Conservation (phyloP, 2,113 vertebrate species). For the Erythrocercus mccallii region DNA sequence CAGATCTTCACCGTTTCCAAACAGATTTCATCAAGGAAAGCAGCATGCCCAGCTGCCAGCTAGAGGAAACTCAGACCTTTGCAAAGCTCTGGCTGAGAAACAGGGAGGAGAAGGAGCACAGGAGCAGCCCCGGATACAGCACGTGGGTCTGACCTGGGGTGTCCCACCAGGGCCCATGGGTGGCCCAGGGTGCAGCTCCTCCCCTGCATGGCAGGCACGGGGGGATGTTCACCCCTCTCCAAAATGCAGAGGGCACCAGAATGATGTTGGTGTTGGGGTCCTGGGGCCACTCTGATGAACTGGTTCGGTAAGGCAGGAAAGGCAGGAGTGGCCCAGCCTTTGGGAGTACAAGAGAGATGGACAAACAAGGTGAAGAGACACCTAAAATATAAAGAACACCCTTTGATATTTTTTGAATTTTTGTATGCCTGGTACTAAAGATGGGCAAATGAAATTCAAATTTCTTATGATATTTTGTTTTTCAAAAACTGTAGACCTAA, state of each 20-base stretch:
- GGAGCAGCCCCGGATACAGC: not conserved
- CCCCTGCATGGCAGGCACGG: fast-evolving
- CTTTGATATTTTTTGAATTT: not conserved
- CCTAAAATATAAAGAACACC: not conserved
- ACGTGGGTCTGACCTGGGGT: not conserved
- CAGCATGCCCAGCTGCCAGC: not conserved
- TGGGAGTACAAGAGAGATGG: not conserved
- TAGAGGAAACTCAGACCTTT: not conserved
- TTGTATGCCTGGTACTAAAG: not conserved
- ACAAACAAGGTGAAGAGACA: not conserved
- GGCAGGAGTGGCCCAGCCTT: not conserved
- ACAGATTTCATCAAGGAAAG: not conserved
- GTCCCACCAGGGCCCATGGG: fast-evolving
- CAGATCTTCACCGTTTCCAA: not conserved
- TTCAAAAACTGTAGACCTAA: not conserved
- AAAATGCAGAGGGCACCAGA: not conserved
- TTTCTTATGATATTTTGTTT: not conserved
- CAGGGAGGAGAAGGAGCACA: not conserved
- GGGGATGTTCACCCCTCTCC: not conserved
- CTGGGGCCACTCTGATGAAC: not conserved
- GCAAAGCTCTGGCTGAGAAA: not conserved
- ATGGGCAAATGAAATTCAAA: not conserved
- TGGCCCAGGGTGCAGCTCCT: not conserved
- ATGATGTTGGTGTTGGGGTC: not conserved
- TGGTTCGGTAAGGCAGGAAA: not conserved